A percentile compares a stretch with the other conserved stretches of the same genome.
Evolutionary conservation across 2,797 vertebrate species (phyloP).

Genomic region (Furcifer pardalis): DNA sequence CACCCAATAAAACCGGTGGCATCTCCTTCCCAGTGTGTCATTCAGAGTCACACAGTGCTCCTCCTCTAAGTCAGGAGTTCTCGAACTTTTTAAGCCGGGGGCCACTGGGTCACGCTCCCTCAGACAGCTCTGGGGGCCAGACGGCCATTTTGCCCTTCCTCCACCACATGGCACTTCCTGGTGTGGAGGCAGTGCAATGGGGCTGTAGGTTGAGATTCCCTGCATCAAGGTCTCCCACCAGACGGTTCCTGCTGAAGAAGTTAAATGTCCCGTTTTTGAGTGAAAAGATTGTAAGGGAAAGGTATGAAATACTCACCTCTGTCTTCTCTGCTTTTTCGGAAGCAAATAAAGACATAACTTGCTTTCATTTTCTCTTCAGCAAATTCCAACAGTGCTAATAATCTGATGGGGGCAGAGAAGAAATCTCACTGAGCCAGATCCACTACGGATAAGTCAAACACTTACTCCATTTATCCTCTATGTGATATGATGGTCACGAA

Average conservation of each 20-base stretch:
- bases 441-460: not conserved
- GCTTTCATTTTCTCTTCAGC: constrained; percentile 97
- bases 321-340: constrained; percentile 94
- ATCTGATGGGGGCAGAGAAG: constrained; percentile 76
- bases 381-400: constrained; percentile 92
- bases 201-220: too few species aligned
- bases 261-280: too few species aligned
- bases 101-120: too few species aligned
- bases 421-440: not conserved
- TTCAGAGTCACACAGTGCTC: not conserved
- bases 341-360: constrained; percentile 94
- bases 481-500: not conserved
- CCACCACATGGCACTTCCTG: too few species aligned
- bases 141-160: too few species aligned
- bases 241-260: accelerated
- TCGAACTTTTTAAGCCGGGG: too few species aligned
- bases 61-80: too few species aligned
- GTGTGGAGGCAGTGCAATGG: too few species aligned
- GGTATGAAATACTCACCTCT: constrained; percentile 80
- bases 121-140: too few species aligned
- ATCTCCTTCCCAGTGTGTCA: not conserved
- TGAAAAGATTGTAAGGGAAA: accelerated
- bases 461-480: not conserved
- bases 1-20: not conserved
- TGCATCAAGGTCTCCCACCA: not conserved